These are phyloP conservation scores for Anthoscopus minutus DNA, from an alignment of 2,113 vertebrate genomes.

Conservation along the genomic window DNA sequence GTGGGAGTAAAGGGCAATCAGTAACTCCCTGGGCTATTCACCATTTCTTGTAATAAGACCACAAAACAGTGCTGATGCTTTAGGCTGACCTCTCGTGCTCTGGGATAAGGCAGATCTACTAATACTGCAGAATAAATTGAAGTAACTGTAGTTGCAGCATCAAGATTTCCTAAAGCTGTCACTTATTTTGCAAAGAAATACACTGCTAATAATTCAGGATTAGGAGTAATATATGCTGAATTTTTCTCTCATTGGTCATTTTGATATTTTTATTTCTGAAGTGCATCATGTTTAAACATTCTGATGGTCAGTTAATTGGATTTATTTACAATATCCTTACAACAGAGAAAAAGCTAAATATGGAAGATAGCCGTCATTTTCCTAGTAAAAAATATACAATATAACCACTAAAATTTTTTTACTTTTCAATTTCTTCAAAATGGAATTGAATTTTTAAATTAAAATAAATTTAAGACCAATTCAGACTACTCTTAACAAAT, in stretches of 20 bases:
- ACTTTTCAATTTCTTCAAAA: conserved; percentile 25
- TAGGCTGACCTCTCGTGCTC: neutral
- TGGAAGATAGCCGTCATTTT: neutral
- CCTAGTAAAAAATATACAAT: neutral
- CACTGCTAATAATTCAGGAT: neutral
- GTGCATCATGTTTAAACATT: neutral
- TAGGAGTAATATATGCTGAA: neutral
- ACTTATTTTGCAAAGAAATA: neutral
- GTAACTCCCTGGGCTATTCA: neutral
- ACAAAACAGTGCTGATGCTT: neutral
- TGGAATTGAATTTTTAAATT: conserved; percentile 25
- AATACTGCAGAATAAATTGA: neutral
- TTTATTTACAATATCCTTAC: neutral
- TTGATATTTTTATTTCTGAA: neutral
- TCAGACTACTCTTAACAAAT: neutral
- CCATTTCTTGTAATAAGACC: neutral
- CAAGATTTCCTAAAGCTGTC: neutral
- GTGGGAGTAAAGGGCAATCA: neutral
- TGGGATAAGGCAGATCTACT: neutral
- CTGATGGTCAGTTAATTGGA: neutral
- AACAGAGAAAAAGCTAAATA: neutral
- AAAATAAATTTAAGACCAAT: neutral
- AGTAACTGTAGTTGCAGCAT: neutral
- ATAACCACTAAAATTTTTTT: neutral
- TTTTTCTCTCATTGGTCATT: neutral